Conservation (phyloP, 92 coral and sea anemone species). For the Zoanthus solanderi region DNA sequence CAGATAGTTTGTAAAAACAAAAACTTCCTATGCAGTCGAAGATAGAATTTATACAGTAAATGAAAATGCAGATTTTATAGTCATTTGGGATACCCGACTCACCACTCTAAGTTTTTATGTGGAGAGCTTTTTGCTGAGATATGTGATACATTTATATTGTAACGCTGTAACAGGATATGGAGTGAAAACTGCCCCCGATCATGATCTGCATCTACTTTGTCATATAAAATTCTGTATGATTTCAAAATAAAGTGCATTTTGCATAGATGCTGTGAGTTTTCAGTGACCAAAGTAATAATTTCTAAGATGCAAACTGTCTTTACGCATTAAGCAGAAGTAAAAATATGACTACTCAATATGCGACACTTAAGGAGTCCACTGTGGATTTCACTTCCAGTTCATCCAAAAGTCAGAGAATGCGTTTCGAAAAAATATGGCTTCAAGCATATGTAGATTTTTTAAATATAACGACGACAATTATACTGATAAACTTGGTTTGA, state of each 20-base stretch:
- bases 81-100: background rate
- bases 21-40: background rate
- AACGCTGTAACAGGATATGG: constrained; percentile 49
- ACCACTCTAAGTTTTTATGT: background rate
- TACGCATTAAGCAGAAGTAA: background rate
- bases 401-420: background rate
- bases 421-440: background rate
- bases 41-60: background rate
- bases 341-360: background rate
- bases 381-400: constrained; percentile 16
- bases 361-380: constrained; percentile 5
- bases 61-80: background rate
- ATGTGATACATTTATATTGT: constrained; percentile 28
- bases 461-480: background rate
- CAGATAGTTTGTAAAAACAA: constrained; percentile 11
- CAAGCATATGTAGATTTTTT: background rate
- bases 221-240: background rate
- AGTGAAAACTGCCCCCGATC: background rate
- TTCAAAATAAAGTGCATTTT: background rate
- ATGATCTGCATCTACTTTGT: background rate
- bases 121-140: background rate
- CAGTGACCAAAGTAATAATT: background rate
- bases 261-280: background rate
- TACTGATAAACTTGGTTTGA: background rate
- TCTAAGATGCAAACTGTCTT: background rate